Conservation (phyloP, 2,113 vertebrate genomes). For the Burhinus bistriatus region DNA sequence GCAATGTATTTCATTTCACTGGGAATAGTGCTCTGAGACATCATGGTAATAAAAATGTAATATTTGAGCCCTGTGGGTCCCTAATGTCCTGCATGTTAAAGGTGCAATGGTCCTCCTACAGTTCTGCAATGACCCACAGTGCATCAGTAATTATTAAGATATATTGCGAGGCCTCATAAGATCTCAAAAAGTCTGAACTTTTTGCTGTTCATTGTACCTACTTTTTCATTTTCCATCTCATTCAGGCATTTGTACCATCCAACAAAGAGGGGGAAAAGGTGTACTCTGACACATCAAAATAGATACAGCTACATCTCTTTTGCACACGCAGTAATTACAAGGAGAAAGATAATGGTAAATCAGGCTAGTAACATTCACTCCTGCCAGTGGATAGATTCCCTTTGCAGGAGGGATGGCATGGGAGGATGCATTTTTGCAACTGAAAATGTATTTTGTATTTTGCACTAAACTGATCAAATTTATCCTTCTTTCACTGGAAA, state of each 20-base stretch:
- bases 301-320: neutral
- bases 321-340: neutral
- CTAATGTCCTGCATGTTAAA: neutral
- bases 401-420: neutral
- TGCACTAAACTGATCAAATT: neutral
- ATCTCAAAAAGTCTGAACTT: neutral
- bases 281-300: neutral
- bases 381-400: neutral
- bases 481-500: neutral
- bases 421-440: neutral
- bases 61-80: neutral
- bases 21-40: neutral
- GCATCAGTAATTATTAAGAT: neutral
- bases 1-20: neutral
- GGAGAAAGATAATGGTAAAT: neutral
- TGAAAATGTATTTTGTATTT: neutral
- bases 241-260: neutral
- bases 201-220: neutral
- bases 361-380: neutral
- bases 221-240: neutral
- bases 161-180: fast-evolving
- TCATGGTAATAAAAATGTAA: neutral
- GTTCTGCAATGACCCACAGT: neutral
- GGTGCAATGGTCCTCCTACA: neutral
- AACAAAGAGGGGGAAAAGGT: neutral